Conservation (phyloP, 2,113 vertebrate genomes). For the Zosterops borbonicus region DNA sequence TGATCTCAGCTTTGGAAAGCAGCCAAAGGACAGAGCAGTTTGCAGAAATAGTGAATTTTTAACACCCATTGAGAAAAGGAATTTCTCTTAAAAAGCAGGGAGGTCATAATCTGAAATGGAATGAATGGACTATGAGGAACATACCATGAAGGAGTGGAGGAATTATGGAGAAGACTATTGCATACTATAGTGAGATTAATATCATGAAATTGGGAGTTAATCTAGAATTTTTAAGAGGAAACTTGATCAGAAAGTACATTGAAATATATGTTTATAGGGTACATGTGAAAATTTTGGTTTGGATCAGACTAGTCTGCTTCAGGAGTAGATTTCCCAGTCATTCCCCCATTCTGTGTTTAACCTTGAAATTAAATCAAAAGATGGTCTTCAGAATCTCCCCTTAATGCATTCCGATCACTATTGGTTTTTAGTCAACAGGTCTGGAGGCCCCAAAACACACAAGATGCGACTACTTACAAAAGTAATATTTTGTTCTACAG, state of each 20-base stretch:
- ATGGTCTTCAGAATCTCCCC: not conserved
- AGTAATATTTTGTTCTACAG: not conserved
- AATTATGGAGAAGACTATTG: not conserved
- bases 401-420: not conserved
- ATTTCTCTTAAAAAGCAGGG: not conserved
- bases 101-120: not conserved
- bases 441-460: not conserved
- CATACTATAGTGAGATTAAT: not conserved
- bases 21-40: not conserved
- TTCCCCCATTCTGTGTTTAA: not conserved
- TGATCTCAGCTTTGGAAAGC: not conserved
- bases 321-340: not conserved
- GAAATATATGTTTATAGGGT: not conserved
- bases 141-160: not conserved
- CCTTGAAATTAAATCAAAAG: not conserved
- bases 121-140: not conserved
- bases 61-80: not conserved
- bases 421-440: not conserved
- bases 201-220: not conserved
- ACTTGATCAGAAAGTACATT: not conserved
- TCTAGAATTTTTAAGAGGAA: not conserved
- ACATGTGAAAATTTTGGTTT: not conserved
- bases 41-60: not conserved
- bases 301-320: not conserved
- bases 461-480: not conserved